Evolutionary conservation across 2,888 invertebrate genomes (phyloP).

Genomic region (Troides oblongomaculatus): DNA sequence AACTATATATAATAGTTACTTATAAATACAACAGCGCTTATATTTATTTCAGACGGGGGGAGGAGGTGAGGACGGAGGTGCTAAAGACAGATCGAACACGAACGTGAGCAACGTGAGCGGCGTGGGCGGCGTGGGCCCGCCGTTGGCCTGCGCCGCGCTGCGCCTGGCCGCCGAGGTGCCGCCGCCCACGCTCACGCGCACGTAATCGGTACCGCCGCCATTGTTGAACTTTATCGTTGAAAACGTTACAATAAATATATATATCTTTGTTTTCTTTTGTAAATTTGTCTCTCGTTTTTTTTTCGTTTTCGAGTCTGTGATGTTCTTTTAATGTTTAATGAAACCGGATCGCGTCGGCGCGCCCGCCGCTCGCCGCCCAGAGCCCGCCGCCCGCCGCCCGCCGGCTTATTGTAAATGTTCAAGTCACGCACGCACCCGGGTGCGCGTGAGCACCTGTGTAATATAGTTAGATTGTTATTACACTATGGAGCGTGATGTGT

Average conservation of each 20-base stretch:
- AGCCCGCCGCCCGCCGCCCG: too few species aligned
- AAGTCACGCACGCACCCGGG: background rate
- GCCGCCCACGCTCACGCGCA: conserved; percentile 38
- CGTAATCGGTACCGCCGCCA: conserved; percentile 37
- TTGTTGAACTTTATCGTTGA: conserved; percentile 18
- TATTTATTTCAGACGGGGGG: conserved; percentile 33
- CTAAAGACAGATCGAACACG: conserved; percentile 36
- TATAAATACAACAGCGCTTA: too few species aligned
- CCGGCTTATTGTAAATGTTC: background rate
- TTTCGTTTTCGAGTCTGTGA: conserved; percentile 23
- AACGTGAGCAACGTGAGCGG: conserved; percentile 26
- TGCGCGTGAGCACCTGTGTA: background rate
- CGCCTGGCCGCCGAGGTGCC: conserved; percentile 55
- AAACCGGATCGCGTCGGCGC: conserved; percentile 3
- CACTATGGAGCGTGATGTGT: too few species aligned
- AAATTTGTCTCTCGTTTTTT: conserved; percentile 13
- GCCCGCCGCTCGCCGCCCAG: too few species aligned
- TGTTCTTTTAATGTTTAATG: conserved; percentile 21
- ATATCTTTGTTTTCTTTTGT: conserved; percentile 24
- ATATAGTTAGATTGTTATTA: background rate
- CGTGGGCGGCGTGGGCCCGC: conserved; percentile 29
- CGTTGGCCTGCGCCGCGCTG: conserved; percentile 59
- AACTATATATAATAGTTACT: too few species aligned
- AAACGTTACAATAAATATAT: conserved; percentile 7
- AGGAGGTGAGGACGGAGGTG: conserved; percentile 40